Evolutionary conservation across 2,888 invertebrate genomes (phyloP).

Genomic region (Nudaria mundana): DNA sequence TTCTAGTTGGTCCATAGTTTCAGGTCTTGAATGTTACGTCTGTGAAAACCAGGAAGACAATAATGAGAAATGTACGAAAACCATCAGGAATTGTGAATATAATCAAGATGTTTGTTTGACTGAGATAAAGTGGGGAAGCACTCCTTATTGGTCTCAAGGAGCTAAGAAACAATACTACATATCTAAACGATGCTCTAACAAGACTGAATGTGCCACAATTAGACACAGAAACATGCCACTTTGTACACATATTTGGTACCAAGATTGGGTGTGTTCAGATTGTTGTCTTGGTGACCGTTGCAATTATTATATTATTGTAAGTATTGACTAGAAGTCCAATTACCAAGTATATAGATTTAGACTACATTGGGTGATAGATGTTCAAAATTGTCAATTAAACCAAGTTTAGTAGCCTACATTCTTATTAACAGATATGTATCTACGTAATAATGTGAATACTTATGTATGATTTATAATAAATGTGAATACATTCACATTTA

Average conservation of each 20-base stretch:
- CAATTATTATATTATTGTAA: constrained; percentile 97
- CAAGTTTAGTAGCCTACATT: no score
- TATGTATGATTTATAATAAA: no score
- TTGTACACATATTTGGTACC: constrained; percentile 96
- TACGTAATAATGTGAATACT: no score
- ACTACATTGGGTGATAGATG: no score
- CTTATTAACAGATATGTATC: no score
- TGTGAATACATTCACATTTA: no score
- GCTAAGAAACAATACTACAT: constrained; percentile 96
- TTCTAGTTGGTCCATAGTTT: no score
- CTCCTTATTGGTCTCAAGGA: constrained; percentile 97
- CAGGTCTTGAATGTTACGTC: constrained; percentile 95
- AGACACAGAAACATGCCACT: constrained; percentile 86
- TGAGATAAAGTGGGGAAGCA: constrained; percentile 96
- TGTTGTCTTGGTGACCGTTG: constrained; percentile 98
- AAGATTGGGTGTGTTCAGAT: constrained; percentile 97
- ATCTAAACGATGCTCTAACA: constrained; percentile 93
- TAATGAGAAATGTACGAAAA: constrained; percentile 94
- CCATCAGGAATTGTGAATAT: constrained; percentile 94
- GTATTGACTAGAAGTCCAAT: constrained; percentile 54
- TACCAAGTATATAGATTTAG: no score
- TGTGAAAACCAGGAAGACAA: constrained; percentile 96
- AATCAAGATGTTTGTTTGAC: constrained; percentile 93
- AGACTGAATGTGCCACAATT: constrained; percentile 87
- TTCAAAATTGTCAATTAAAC: no score